These are phyloP conservation scores for Ailurus styani DNA, from an alignment of 2,113 vertebrate genomes.

Conservation along the genomic window DNA sequence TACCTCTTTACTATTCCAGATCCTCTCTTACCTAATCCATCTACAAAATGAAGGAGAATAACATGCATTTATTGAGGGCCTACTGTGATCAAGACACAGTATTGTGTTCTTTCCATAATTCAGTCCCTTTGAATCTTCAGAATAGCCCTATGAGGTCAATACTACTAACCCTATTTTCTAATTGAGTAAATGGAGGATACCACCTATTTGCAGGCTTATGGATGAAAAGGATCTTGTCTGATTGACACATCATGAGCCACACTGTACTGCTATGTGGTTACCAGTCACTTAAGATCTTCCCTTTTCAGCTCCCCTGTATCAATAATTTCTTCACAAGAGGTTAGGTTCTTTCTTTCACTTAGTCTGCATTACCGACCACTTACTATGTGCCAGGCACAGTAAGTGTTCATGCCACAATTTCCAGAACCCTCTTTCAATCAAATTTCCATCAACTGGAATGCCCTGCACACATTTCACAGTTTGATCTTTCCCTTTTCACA, in stretches of 20 bases:
- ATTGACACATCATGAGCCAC: neutral
- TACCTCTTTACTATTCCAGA: neutral
- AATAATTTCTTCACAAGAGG: neutral
- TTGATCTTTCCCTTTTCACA: neutral
- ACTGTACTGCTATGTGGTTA: neutral
- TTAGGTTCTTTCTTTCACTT: neutral
- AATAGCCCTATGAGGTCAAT: neutral
- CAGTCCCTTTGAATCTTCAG: neutral
- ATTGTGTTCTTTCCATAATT: neutral
- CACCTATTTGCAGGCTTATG: neutral
- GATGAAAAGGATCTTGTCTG: neutral
- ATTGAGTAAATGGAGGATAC: neutral
- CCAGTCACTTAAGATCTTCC: neutral
- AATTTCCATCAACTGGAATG: neutral
- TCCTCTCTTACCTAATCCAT: neutral
- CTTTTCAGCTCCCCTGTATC: neutral
- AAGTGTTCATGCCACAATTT: neutral
- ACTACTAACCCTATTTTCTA: neutral
- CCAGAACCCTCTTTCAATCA: neutral
- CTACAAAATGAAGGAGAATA: neutral
- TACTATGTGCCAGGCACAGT: neutral
- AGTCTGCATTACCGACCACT: neutral
- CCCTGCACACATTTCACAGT: neutral
- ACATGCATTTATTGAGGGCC: neutral
- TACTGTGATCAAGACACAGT: neutral